These are phyloP conservation scores for Panurus biarmicus DNA, from an alignment of 2,113 vertebrate genomes.

Conservation along the genomic window DNA sequence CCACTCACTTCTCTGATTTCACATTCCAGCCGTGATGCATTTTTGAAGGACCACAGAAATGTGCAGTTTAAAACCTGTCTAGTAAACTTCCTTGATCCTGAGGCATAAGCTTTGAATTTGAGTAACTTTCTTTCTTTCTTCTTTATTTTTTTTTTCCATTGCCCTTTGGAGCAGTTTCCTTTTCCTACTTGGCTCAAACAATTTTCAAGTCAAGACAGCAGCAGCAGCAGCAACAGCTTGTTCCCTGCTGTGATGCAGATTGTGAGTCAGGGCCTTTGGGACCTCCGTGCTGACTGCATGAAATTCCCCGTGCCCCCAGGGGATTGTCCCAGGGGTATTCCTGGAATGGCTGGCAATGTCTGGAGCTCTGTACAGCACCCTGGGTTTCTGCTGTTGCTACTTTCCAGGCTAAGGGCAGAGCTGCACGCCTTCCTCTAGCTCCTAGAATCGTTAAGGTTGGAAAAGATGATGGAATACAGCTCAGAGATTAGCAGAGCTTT, in stretches of 20 bases:
- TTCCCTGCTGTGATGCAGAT: not conserved
- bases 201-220: not conserved
- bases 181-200: conserved; percentile 15
- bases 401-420: not conserved
- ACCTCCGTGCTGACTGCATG: not conserved
- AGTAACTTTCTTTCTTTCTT: conserved; percentile 65
- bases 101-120: conserved; percentile 54
- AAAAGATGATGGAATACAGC: not conserved
- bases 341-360: not conserved
- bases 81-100: conserved; percentile 53
- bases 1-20: conserved; percentile 40
- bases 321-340: not conserved
- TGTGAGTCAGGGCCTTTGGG: not conserved
- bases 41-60: conserved; percentile 50
- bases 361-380: not conserved
- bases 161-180: conserved; percentile 59
- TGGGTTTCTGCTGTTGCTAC: not conserved
- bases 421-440: not conserved
- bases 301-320: not conserved
- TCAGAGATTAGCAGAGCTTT: not conserved
- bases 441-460: not conserved
- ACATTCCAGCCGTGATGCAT: conserved; percentile 56
- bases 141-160: conserved; percentile 2
- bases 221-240: not conserved
- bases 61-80: conserved; percentile 52